These are phyloP conservation scores for Diarsia brunnea DNA, from an alignment of 2,888 invertebrate genomes.

Conservation along the genomic window DNA sequence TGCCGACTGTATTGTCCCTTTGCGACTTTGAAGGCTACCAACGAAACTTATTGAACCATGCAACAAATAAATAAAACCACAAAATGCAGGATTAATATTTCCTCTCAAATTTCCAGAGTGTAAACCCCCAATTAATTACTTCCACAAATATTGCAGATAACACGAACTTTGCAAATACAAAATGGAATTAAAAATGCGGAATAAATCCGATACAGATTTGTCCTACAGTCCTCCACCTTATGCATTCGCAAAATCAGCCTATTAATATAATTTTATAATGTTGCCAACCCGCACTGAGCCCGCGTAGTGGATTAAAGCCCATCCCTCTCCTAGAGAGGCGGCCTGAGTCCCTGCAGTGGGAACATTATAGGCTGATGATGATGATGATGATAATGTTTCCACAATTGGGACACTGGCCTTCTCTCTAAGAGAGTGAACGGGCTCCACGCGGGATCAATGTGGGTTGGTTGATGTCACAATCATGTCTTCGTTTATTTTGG, in stretches of 20 bases:
- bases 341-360: too few relatives aligned
- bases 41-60: too few relatives aligned
- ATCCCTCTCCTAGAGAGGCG: too few relatives aligned
- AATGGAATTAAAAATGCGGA: slow-evolving; percentile 26
- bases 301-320: too few relatives aligned
- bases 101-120: background rate
- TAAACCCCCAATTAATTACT: slow-evolving; percentile 28
- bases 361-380: too few relatives aligned
- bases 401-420: background rate
- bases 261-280: too few relatives aligned
- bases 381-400: background rate
- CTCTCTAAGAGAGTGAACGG: background rate
- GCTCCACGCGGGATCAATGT: background rate
- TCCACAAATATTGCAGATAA: slow-evolving; percentile 21
- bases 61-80: too few relatives aligned
- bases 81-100: background rate
- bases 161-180: slow-evolving; percentile 14
- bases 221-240: background rate
- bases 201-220: slow-evolving; percentile 28
- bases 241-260: background rate
- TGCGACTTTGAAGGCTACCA: too few relatives aligned
- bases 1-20: too few relatives aligned
- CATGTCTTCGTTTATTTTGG: background rate
- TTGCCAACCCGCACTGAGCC: too few relatives aligned
- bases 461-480: background rate